Evolutionary conservation across 2,797 vertebrate species (phyloP).

Genomic region (Myoxocephalus aenaeus): DNA sequence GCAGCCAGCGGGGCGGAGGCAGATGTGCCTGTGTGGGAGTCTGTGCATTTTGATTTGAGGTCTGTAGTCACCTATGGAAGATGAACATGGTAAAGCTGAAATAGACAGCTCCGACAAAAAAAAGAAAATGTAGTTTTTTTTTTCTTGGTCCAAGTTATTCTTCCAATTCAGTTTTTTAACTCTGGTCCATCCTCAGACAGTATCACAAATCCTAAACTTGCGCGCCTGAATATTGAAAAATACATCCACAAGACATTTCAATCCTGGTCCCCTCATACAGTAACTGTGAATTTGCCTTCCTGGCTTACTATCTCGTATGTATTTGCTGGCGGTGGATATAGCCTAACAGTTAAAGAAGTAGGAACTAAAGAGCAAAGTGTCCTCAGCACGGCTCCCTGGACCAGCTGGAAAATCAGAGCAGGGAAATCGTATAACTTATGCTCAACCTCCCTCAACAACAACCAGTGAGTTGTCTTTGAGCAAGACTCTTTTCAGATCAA

Average conservation of each 20-base stretch:
- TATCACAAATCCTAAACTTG: background rate
- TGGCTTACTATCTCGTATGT: slow-evolving; percentile 7
- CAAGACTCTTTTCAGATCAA: slow-evolving; percentile 24
- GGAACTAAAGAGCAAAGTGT: slow-evolving; percentile 7
- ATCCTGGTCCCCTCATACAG: background rate
- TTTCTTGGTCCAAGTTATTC: background rate
- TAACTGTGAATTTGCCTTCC: slow-evolving; percentile 1
- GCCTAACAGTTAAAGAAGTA: slow-evolving; percentile 3
- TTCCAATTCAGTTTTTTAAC: background rate
- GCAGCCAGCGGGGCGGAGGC: slow-evolving; percentile 96
- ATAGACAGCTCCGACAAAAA: background rate
- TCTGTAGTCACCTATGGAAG: slow-evolving; percentile 93
- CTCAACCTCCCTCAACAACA: slow-evolving; percentile 27
- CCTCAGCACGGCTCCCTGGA: slow-evolving; percentile 7
- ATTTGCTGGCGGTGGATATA: slow-evolving; percentile 36
- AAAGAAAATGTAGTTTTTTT: background rate
- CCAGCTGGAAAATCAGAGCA: slow-evolving; percentile 39
- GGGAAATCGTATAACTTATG: slow-evolving; percentile 30
- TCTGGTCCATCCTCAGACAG: background rate
- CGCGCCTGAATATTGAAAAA: slow-evolving; percentile 2
- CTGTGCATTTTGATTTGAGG: slow-evolving; percentile 96
- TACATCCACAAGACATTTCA: slow-evolving; percentile 4
- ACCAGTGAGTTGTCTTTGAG: slow-evolving; percentile 29
- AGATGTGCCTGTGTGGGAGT: slow-evolving; percentile 96
- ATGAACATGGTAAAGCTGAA: slow-evolving; percentile 38